A percentile compares a stretch with the other conserved stretches of the same genome.
These are phyloP conservation scores for Chrysopa pallens DNA, from an alignment of 1,140 invertebrate genomes.

Conservation along the genomic window DNA sequence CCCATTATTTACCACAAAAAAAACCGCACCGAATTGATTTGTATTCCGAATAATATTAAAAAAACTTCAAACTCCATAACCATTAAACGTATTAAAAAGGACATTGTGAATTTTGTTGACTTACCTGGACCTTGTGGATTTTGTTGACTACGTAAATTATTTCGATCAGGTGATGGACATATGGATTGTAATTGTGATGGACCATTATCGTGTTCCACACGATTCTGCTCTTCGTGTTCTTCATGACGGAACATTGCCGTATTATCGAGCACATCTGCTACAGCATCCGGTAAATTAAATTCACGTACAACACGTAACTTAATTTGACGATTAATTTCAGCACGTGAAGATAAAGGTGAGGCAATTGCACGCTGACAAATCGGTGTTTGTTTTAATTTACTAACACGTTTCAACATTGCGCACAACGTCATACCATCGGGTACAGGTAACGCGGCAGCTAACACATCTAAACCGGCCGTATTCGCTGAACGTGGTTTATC, in stretches of 20 bases:
- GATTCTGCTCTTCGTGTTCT: constrained; percentile 10
- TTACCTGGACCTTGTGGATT: constrained; percentile 1
- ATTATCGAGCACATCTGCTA: constrained; percentile 63
- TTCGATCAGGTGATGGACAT: constrained; percentile 5
- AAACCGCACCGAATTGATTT: no score
- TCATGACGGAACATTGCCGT: constrained; percentile 16
- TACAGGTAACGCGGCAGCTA: constrained; percentile 40
- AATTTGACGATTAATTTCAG: constrained; percentile 58
- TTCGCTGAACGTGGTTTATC: constrained; percentile 36
- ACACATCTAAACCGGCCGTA: constrained; percentile 38
- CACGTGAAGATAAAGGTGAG: constrained; percentile 54
- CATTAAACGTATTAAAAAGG: no score
- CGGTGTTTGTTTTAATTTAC: constrained; percentile 64
- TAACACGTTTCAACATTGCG: constrained; percentile 73
- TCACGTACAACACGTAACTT: constrained; percentile 79
- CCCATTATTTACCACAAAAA: no score
- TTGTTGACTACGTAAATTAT: constrained; percentile 6
- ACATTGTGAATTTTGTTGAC: constrained; percentile 21
- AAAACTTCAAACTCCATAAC: no score
- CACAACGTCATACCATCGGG: constrained; percentile 54
- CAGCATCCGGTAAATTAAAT: constrained; percentile 82
- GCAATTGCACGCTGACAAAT: constrained; percentile 58
- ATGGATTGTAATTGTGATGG: not conserved
- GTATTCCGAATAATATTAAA: no score
- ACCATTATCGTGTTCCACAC: constrained; percentile 5